Conservation (phyloP, 35 echinoderm and acorn worm species). For the Heliocidaris tuberculata region DNA sequence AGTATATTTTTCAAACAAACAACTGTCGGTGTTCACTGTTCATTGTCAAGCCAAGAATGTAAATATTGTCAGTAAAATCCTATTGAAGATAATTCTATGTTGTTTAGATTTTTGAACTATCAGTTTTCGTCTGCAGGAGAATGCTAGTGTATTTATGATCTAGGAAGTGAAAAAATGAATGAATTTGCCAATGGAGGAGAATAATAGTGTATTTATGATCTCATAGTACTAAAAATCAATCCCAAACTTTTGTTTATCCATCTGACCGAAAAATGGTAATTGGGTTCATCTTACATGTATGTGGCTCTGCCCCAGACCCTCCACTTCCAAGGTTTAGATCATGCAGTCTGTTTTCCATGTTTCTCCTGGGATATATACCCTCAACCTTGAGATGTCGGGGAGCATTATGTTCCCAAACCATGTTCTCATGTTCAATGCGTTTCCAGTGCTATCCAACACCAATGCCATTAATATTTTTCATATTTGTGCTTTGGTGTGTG, state of each 20-base stretch:
- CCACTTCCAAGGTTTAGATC: background rate
- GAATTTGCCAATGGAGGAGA: no score
- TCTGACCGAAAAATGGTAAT: background rate
- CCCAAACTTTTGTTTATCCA: background rate
- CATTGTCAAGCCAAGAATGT: no score
- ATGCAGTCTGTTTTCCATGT: background rate
- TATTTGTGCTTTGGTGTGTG: background rate
- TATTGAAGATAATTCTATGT: no score
- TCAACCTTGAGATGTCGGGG: background rate
- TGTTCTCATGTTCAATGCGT: background rate
- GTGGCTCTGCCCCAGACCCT: background rate
- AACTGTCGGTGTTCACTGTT: no score
- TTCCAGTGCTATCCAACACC: background rate
- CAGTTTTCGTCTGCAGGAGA: no score
- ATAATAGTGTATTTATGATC: no score
- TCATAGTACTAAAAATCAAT: background rate
- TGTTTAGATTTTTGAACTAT: no score
- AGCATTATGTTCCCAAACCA: background rate
- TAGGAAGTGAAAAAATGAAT: no score
- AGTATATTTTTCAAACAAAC: no score
- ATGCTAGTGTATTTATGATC: no score
- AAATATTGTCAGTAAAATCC: no score
- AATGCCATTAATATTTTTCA: background rate
- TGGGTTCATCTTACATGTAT: background rate
- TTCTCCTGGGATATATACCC: slow-evolving; percentile 8